Conservation (phyloP, 2,797 vertebrate species). For the Rhinoraja longicauda region DNA sequence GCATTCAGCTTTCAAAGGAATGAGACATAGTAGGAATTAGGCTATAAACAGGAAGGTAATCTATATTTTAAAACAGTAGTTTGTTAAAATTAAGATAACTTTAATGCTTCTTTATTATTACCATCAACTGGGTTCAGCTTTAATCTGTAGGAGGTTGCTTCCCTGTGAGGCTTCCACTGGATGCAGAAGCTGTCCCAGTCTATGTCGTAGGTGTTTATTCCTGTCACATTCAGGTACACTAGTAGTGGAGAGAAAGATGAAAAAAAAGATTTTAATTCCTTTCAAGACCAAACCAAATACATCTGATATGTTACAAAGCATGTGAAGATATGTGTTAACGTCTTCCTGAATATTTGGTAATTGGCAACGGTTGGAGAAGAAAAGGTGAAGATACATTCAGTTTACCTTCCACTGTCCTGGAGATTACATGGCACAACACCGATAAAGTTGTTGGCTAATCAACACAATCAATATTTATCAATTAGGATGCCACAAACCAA, state of each 20-base stretch:
- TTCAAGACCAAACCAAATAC: neutral
- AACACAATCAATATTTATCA: neutral
- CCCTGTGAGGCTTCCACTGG: slow-evolving; percentile 78
- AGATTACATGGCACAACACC: neutral
- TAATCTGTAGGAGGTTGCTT: slow-evolving; percentile 87
- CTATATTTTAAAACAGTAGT: neutral
- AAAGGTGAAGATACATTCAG: neutral
- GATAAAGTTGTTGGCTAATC: no score
- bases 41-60: neutral
- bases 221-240: slow-evolving; percentile 92
- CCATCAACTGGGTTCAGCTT: slow-evolving; percentile 78
- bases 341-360: neutral
- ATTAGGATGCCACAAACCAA: no score
- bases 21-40: neutral
- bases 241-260: slow-evolving; percentile 41
- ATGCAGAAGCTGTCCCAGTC: slow-evolving; percentile 84
- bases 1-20: neutral
- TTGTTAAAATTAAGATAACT: neutral
- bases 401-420: neutral
- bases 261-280: neutral
- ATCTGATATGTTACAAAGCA: neutral
- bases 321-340: neutral
- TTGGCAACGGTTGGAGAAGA: no score
- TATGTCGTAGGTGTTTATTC: slow-evolving; percentile 74
- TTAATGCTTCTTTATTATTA: slow-evolving; percentile 48